Conservation (phyloP, 2,797 vertebrate genomes). For the Poecilia picta region DNA sequence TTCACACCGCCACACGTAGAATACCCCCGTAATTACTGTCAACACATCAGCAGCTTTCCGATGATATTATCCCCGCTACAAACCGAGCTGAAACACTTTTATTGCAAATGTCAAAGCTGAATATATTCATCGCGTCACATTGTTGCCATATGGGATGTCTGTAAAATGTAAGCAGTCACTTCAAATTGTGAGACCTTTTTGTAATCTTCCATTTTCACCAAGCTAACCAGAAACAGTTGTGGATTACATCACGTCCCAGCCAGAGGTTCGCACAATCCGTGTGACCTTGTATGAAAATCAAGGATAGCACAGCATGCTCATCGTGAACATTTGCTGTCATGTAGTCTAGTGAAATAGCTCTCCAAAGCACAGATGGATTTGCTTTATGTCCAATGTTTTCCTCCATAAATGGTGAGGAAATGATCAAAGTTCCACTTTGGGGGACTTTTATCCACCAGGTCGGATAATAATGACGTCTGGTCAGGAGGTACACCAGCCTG, state of each 20-base stretch:
- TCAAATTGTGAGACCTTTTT: not conserved
- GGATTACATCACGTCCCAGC: not conserved
- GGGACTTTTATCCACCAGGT: not conserved
- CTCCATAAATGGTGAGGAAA: not conserved
- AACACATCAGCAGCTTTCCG: slow-evolving; percentile 45
- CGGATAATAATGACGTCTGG: not conserved
- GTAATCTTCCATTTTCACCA: slow-evolving; percentile 6
- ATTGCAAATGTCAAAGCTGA: slow-evolving; percentile 32
- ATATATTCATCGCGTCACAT: slow-evolving; percentile 26
- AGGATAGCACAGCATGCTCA: not conserved
- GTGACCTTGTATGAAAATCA: not conserved
- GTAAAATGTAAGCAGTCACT: slow-evolving; percentile 39
- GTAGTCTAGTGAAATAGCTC: not conserved
- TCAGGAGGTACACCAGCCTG: not conserved
- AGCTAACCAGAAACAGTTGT: not conserved
- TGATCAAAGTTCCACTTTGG: not conserved
- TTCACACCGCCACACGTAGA: slow-evolving; percentile 29
- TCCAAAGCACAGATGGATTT: not conserved
- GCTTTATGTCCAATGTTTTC: not conserved
- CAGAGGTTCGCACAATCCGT: not conserved
- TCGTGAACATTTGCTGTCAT: not conserved
- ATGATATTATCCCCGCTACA: slow-evolving; percentile 56
- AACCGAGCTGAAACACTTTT: slow-evolving; percentile 38
- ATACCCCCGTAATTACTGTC: slow-evolving; percentile 55
- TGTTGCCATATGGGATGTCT: slow-evolving; percentile 24